Evolutionary conservation across 2,888 invertebrate species (phyloP).

Genomic region (Drosophila colorata): DNA sequence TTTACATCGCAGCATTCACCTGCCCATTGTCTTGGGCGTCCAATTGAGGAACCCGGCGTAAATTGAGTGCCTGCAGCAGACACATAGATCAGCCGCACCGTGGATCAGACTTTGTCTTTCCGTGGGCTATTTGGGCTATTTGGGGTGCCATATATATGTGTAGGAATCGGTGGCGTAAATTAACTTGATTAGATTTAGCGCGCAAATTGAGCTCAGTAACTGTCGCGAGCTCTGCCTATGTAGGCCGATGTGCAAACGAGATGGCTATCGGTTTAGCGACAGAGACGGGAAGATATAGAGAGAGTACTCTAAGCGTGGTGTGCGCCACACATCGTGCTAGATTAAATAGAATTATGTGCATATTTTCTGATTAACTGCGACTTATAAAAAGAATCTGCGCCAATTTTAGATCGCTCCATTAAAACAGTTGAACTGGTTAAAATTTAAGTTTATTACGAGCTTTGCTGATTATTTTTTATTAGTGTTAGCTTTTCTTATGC

Average conservation of each 20-base stretch:
- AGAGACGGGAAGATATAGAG: not conserved
- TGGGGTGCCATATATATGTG: conserved; percentile 38
- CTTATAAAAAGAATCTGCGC: conserved; percentile 25
- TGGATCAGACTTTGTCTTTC: conserved; percentile 53
- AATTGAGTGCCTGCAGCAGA: conserved; percentile 31
- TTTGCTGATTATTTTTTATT: not conserved
- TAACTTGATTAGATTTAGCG: conserved; percentile 79
- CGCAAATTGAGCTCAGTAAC: conserved; percentile 58
- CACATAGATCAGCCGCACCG: conserved; percentile 38
- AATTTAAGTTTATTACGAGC: not conserved
- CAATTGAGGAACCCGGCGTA: conserved; percentile 40
- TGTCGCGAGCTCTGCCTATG: conserved; percentile 22
- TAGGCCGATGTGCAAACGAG: conserved; percentile 19
- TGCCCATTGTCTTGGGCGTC: conserved; percentile 19
- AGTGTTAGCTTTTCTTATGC: not conserved
- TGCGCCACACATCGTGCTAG: conserved; percentile 24
- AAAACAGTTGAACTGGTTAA: not conserved
- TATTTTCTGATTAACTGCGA: conserved; percentile 7
- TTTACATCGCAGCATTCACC: conserved; percentile 21
- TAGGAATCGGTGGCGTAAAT: conserved; percentile 66
- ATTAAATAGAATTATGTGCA: conserved; percentile 27
- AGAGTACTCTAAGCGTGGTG: not conserved
- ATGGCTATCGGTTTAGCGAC: not conserved
- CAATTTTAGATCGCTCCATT: conserved; percentile 11
- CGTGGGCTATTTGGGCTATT: conserved; percentile 6